Evolutionary conservation across 2,797 vertebrate species (phyloP), one percentile per base, ranked within the genome.

Genomic region (Platyrinchus mystaceus): DNA sequence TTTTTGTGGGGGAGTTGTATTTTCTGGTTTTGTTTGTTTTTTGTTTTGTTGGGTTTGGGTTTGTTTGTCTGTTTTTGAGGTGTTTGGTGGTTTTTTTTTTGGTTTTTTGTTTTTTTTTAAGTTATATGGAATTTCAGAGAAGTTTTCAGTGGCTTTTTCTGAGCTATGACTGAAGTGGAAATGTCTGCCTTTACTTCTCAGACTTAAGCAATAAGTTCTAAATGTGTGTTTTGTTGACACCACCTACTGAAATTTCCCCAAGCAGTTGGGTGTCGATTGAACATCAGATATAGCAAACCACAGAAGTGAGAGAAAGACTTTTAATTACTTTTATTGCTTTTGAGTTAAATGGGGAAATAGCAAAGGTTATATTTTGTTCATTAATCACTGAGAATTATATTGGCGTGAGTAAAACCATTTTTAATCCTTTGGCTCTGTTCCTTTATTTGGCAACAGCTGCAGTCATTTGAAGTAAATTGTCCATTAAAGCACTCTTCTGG

Each of bases 391-490:
- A 55, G 88, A 79, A 60, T 78, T 71, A 27, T 52, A 52, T 52
- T 79, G 74, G 53, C 23, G 17, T 60, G 53, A 37, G 53, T 53
- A 43, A 41, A 79, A 55, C 34, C 3, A 41, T 53, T 73, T 84
- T 73, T 28, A 43, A 41, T 90, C 53, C 52, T 78, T 59, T 44
- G 75, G 76, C 69, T 90, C 36, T 89, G 80, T 73, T 80, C 68
- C 83, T 97, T 96, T 96, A 85, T 94, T 95, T 93, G 92, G 73
- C 74, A 96, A 71, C 94, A 97, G 95, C 80, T 84, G 89, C 69
- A 93, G 74, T 87, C 92, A 85, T 97, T 97, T 96, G 88, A 96
- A 96, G 89, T 79, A 97, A 97, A 97, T 97, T 95, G 95, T 96
- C 95, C 95, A 95, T 98, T 97, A 97, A 97, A 97, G 76, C 77